Base-by-base conservation (phyloP, 2,113 vertebrate species). In the Stegastes partitus region DNA sequence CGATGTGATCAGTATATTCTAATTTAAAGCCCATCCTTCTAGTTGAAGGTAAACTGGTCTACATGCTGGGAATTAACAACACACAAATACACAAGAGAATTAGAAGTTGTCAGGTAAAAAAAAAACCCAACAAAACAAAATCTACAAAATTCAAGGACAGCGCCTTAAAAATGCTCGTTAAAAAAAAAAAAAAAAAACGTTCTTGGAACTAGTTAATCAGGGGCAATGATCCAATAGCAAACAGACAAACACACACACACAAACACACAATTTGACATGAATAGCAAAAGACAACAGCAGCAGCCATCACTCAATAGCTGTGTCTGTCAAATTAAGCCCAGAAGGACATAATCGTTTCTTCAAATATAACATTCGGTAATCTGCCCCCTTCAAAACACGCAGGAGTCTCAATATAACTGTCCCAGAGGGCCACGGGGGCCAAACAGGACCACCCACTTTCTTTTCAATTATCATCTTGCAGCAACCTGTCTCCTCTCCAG, bases 361-460 rank as follows among this genome's bases (percentile, higher is more conserved):
- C 89, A 90, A 92, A 92, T 94, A 94, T 92, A 92, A 89, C 89
- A 92, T 93, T 88, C 76, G 58, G 83, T 89, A 93, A 92, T 92
- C 91, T 89, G 73, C 71, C 85, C 74, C 81, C 85, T 91, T 85
- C 75, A 85, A 89, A 90, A 89, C 89, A 91, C 23, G 72, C 83
- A 81, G 68, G 83, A 81, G 90, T 81, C 88, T 93, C 83, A 92
- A 93, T 92, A 85, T 87, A 82, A 70, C 87, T 68, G 90, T 91
- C 92, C 90, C 91, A 87, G 79, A 91, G 89, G 93, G 90, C 80
- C 90, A 81, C 47, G 21, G 79, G 81, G 93, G 87, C 69, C 88
- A 88, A 93, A 89, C 83, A 89, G 90, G 95, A 96, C 93, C 92
- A 95, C 95, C 94, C 94, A 97, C 94, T 95, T 94, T 93, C 87